Base-by-base conservation (phyloP, 2,113 vertebrate genomes). In the Campylomormyrus tamandua region DNA sequence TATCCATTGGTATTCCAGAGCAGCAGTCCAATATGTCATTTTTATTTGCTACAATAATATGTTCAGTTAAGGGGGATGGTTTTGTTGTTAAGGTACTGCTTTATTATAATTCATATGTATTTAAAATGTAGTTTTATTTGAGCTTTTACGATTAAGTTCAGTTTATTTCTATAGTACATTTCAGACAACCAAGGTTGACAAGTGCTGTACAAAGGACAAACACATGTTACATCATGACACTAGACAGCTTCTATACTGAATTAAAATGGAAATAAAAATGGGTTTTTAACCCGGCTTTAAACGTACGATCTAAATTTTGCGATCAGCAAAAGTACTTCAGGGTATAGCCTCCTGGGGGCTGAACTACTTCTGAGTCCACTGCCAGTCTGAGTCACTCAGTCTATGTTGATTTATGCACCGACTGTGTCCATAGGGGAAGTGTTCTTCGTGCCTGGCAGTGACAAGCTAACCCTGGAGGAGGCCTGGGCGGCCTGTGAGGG, bases 401-500 rank as follows among this genome's bases (percentile, higher is more conserved):
- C n/a, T 84, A n/a, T 48, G 53, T 21, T 11, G 53, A 84, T 45
- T 84, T 48, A 45, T 49, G n/a, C 24, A 39, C 6, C 1, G 5
- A 11, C 39, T 9, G 17, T 88, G 90, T 24, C 90, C 90, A 31
- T 17, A 99, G 98, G 97, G 11, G 96, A 98, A 31, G 96, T 99
- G n/a, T 97, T 98, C 92, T 97, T 96, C 19, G 90, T 96, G 46
- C 91, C 96, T 0, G 50, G 90, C 87, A 94, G 90, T 0, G 50
- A 91, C 35, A 97, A 97, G 90, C 87, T 98, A 88, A 98, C 97
- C 87, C 96, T 97, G 1, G 93, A 96, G 90, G 94, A 98, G 91
- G 97, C 98, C 0, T 89, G 90, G 39, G 87, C 90, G 62, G 94
- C 94, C 90, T 99, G 98, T 49, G 89, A 50, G 90, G 92, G 91